Percentiles rank a stretch among this genome's conserved stretches.
Conservation (phyloP, 2,113 vertebrate genomes). For the Silurus asotus region DNA sequence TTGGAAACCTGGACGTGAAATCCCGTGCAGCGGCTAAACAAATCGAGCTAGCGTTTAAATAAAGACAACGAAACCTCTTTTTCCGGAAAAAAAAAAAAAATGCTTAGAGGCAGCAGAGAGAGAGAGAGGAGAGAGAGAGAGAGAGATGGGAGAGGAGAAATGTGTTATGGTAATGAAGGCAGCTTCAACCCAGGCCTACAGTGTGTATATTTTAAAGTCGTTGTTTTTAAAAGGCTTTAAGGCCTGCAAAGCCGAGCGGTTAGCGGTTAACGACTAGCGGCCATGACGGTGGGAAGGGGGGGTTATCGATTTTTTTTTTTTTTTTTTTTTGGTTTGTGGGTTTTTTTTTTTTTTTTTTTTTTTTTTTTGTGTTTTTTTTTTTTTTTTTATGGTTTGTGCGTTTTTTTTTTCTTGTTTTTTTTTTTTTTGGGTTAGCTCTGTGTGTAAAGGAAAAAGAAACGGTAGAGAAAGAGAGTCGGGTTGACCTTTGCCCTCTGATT, state of each 20-base stretch:
- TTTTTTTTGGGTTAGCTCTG: constrained; percentile 73
- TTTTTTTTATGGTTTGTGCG: constrained; percentile 50
- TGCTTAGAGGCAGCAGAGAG: constrained; percentile 61
- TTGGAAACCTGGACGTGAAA: constrained; percentile 40
- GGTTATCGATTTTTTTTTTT: constrained; percentile 81
- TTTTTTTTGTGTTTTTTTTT: constrained; percentile 71
- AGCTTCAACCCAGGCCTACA: constrained; percentile 69
- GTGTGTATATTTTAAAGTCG: constrained; percentile 71
- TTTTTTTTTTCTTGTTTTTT: constrained; percentile 59
- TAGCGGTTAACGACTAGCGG: constrained; percentile 69
- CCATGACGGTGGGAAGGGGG: constrained; percentile 63
- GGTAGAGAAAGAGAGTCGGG: constrained; percentile 46
- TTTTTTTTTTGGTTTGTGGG: constrained; percentile 54
- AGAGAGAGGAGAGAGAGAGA: constrained; percentile 66
- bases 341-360: constrained; percentile 59
- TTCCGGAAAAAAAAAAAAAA: constrained; percentile 63
- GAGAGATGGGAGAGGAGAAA: constrained; percentile 62
- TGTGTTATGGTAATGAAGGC: constrained; percentile 76
- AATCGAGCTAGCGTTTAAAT: constrained; percentile 30
- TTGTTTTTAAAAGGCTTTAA: constrained; percentile 70
- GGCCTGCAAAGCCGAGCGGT: constrained; percentile 72
- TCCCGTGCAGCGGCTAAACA: constrained; percentile 37
- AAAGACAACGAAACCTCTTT: constrained; percentile 34
- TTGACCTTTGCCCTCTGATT: constrained; percentile 80
- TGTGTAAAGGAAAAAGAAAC: constrained; percentile 8